phyloP scores from a whole-genome alignment of 2,888 invertebrate species.

The Cheilosia soror region DNA sequence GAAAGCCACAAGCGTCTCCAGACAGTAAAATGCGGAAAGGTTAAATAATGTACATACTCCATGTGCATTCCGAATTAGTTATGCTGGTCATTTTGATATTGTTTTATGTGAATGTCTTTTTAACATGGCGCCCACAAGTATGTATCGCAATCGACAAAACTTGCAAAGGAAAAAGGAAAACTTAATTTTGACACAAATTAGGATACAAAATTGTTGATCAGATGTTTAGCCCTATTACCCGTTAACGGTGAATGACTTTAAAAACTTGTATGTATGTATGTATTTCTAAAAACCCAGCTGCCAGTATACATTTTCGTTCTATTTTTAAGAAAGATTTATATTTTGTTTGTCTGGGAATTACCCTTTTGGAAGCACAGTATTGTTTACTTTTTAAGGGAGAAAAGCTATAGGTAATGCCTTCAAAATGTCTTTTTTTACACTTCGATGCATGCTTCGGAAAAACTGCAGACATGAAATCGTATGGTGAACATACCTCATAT shows the following conservation, averaged over 20 bases:
- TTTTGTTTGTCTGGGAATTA: conserved; percentile 50
- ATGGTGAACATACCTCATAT: conserved; percentile 44
- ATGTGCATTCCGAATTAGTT: conserved; percentile 47
- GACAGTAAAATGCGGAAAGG: conserved; percentile 43
- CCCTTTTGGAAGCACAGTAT: conserved; percentile 18
- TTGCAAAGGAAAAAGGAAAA: not conserved
- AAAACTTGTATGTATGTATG: conserved; percentile 10
- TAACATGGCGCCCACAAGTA: conserved; percentile 48
- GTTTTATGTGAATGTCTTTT: conserved; percentile 30
- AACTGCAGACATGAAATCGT: conserved; percentile 45
- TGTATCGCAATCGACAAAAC: conserved; percentile 5
- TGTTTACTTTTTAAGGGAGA: conserved; percentile 52
- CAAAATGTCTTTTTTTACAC: conserved; percentile 23
- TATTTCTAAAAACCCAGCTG: conserved; percentile 29
- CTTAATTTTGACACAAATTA: not conserved
- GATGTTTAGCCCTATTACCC: no score
- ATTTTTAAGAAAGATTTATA: conserved; percentile 56
- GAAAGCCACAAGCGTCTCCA: not conserved
- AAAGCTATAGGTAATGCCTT: conserved; percentile 45
- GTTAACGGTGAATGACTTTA: conserved; percentile 21
- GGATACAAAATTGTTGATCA: no score
- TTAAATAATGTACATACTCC: conserved; percentile 30
- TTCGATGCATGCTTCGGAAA: conserved; percentile 26
- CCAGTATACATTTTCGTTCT: conserved; percentile 51
- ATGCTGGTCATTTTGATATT: conserved; percentile 67